Conservation (phyloP, 2,113 vertebrate genomes). For the Oxyruncus cristatus region DNA sequence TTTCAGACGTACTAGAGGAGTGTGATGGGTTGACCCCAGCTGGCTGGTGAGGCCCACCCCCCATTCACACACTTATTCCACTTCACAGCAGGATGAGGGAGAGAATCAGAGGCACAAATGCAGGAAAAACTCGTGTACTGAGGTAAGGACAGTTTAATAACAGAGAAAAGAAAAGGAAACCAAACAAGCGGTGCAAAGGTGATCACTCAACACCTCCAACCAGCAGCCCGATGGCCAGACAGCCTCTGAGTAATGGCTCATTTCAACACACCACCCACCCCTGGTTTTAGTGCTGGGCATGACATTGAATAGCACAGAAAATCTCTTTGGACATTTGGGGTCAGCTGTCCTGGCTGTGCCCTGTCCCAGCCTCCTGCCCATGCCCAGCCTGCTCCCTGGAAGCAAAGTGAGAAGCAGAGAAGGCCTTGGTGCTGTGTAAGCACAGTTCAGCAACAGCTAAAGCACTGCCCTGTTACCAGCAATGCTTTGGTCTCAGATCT, state of each 20-base stretch:
- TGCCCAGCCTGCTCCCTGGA: not conserved
- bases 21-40: not conserved
- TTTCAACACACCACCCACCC: not conserved
- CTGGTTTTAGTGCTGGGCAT: not conserved
- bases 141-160: not conserved
- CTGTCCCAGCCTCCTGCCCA: not conserved
- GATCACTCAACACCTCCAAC: not conserved
- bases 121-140: not conserved
- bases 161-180: not conserved
- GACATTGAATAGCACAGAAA: rapidly evolving
- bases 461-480: not conserved
- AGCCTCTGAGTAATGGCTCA: not conserved
- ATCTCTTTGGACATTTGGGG: not conserved
- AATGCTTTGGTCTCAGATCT: not conserved
- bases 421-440: too few relatives aligned
- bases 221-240: not conserved
- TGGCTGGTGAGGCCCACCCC: not conserved
- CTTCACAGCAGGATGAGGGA: not conserved
- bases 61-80: not conserved
- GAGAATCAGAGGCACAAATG: not conserved
- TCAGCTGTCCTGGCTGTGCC: not conserved
- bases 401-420: not conserved
- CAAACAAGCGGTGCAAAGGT: not conserved
- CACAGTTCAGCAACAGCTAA: rapidly evolving
- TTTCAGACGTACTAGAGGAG: not conserved